A percentile compares a stretch with the other conserved stretches of the same genome.
phyloP scores from a whole-genome alignment of 2,888 invertebrate species.

The Choristoneura rosaceana region DNA sequence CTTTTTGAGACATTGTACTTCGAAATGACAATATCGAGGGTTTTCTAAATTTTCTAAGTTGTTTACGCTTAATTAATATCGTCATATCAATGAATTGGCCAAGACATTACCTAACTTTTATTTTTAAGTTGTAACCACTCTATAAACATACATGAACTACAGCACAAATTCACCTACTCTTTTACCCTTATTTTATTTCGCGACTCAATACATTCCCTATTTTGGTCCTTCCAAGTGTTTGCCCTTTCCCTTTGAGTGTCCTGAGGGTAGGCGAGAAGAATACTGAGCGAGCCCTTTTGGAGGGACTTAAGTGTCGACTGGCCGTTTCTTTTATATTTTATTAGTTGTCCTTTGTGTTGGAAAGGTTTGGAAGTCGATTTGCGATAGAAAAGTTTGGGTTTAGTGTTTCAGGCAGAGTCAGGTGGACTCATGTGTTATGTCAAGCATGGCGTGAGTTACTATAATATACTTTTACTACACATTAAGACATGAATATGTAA shows the following conservation, averaged over 20 bases:
- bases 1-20: no score
- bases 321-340: slow-evolving; percentile 78
- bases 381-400: neutral
- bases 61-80: no score
- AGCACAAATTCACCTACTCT: slow-evolving; percentile 57
- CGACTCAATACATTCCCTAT: slow-evolving; percentile 84
- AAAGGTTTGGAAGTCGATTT: slow-evolving; percentile 58
- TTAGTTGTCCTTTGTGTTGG: slow-evolving; percentile 76
- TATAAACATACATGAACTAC: slow-evolving; percentile 39
- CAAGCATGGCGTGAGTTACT: no score
- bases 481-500: no score
- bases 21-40: no score
- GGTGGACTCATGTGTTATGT: no score
- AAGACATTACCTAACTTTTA: no score
- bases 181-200: slow-evolving; percentile 81
- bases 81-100: no score
- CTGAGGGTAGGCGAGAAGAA: slow-evolving; percentile 76
- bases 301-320: slow-evolving; percentile 72
- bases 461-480: no score
- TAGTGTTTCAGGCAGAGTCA: no score
- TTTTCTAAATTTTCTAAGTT: no score
- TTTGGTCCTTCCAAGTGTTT: slow-evolving; percentile 78
- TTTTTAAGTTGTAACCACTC: slow-evolving; percentile 4
- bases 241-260: slow-evolving; percentile 72
- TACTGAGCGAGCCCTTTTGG: slow-evolving; percentile 74